Evolutionary conservation across 2,888 invertebrate genomes (phyloP), one percentile per base, ranked within the genome.

Genomic region (Coelinius sp.): DNA sequence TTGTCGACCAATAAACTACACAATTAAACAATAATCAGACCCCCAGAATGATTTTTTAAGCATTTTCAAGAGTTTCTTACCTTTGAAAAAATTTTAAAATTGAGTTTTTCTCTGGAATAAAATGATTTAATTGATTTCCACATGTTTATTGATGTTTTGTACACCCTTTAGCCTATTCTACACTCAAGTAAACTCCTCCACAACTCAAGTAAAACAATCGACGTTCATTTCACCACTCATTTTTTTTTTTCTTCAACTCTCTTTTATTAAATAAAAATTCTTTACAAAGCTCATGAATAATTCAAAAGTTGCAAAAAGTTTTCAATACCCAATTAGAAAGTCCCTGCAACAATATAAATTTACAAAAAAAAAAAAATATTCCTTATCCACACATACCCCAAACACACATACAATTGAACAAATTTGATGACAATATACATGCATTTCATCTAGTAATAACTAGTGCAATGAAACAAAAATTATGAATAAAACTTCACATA

Each of bases 381-480:
- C 20, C 14, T 20, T 35, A 17, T 59, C 20, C 31, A 17, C 31
- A 31, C 10, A 59, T 35, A 59, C 31, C 59, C 14, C 20, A 59
- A 35, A 31, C 31, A 59, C 22, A 35, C 31, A 59, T 20, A 59
- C 27, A 22, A 59, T 35, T 49, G 17, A 59, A 17, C 6, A 27
- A 35, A 59, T 59, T 59, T 7, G 31, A 59, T 59, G 17, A 59
- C 20, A 59, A 31, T 59, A 35, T 31, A 59, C 59, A 59, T 59
- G 14, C 14, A 59, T 17, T 35, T 35, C 17, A 6, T 59, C 10
- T n/a, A 17, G 31, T n/a, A 53, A 20, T 31, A 59, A 59, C 59
- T 59, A 59, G 59, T 59, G 59, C 31, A 59, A 14, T 59, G 59
- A 31, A 59, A 59, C 24, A 56, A 27, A 56, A 31, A 20, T 35